Evolutionary conservation across 2,888 invertebrate species (phyloP).

Genomic region (Frankliniella intonsa): DNA sequence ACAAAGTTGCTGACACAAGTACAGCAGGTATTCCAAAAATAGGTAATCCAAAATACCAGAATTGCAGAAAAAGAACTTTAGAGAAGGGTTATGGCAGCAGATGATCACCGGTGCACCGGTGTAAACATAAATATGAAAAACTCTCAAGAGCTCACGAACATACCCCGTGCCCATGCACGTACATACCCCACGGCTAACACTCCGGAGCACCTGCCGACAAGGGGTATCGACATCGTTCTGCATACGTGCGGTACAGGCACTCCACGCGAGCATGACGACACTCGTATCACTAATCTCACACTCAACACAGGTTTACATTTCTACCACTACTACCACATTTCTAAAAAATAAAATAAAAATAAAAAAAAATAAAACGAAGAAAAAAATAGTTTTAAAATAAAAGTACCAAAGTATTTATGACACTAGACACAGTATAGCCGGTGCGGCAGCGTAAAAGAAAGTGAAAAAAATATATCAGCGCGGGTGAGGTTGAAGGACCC

Average conservation of each 20-base stretch:
- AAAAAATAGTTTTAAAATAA: background rate
- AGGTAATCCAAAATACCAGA: too few species aligned
- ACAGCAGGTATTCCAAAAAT: background rate
- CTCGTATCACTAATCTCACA: too few species aligned
- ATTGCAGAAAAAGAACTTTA: background rate
- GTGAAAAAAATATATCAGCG: too few species aligned
- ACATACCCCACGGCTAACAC: too few species aligned
- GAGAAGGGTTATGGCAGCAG: background rate
- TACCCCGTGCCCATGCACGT: background rate
- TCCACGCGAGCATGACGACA: too few species aligned
- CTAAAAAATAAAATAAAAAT: background rate
- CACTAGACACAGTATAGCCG: too few species aligned
- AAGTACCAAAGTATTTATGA: background rate
- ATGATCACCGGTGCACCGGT: background rate
- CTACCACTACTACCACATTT: too few species aligned
- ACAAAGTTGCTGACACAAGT: background rate
- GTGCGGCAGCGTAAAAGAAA: too few species aligned
- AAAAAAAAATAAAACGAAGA: background rate
- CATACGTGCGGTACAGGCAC: too few species aligned
- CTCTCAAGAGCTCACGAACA: background rate
- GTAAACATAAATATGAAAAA: conserved; percentile 13
- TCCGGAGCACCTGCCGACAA: background rate
- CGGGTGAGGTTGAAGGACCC: too few species aligned
- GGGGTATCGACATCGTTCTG: background rate
- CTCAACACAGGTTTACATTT: too few species aligned